Evolutionary conservation across 2,797 vertebrate genomes (phyloP).

Genomic region (Mallotus villosus): DNA sequence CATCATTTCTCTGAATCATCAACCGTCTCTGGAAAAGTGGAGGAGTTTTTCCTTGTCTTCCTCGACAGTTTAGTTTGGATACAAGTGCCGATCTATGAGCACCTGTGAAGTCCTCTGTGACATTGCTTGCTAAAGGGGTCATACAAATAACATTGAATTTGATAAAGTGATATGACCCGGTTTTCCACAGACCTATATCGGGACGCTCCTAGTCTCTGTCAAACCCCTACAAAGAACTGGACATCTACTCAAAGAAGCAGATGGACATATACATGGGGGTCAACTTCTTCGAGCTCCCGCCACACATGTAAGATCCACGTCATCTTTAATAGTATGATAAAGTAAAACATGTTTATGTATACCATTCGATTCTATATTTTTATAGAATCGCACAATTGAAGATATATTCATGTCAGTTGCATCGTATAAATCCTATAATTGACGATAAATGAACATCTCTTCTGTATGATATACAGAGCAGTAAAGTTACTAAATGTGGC

Average conservation of each 20-base stretch:
- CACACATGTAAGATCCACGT: constrained; percentile 85
- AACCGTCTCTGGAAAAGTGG: too few relatives aligned
- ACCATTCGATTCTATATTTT: too few relatives aligned
- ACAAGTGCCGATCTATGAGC: too few relatives aligned
- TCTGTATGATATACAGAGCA: not conserved
- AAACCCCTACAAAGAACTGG: constrained; percentile 95
- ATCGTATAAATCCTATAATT: too few relatives aligned
- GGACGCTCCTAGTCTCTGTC: constrained; percentile 91
- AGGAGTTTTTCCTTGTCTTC: not conserved
- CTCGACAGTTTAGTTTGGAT: not conserved
- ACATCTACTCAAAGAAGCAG: constrained; percentile 86
- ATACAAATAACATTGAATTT: too few relatives aligned
- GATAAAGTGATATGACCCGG: constrained; percentile 8
- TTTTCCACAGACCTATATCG: constrained; percentile 87
- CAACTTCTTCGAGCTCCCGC: constrained; percentile 95
- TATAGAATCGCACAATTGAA: too few relatives aligned
- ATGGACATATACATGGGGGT: constrained; percentile 95
- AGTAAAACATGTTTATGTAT: too few relatives aligned
- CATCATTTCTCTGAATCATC: too few relatives aligned
- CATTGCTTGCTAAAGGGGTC: too few relatives aligned
- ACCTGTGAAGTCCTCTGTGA: too few relatives aligned
- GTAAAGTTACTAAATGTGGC: not conserved
- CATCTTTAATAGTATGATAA: too few relatives aligned
- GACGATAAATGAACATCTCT: not conserved
- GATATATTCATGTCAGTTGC: not conserved